Evolutionary conservation across 2,888 invertebrate species (phyloP), one percentile per base, ranked within the genome.

Genomic region (Xestia xanthographa): DNA sequence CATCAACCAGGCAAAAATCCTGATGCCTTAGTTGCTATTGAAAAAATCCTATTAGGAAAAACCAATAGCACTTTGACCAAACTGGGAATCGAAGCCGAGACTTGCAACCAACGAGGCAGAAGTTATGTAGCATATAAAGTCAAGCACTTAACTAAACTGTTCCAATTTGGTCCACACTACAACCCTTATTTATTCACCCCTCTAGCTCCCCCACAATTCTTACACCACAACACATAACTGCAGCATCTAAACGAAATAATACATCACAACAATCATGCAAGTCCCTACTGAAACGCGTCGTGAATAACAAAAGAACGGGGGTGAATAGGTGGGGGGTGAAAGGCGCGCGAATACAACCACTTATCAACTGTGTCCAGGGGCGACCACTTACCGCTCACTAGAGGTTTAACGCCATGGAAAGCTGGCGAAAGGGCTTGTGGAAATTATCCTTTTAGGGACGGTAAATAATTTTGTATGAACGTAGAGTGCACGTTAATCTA

Each of bases 291-390:
- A 80, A 82, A 83, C 75, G 75, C 45, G 48, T 60, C n/a, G 34
- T n/a, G 76, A 75, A 78, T 80, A 86, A 85, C 86, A 87, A 86
- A 77, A 86, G 76, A 66, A 73, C 70, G 50, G 66, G 58, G 73
- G 45, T 76, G 26, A 41, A 41, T 20, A 71, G 50, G 45, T 29
- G 45, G 60, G 50, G 75, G 50, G 50, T n/a, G 68, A 68, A 86
- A 82, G 72, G 86, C 79, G 79, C 78, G 75, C 79, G 82, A 86
- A 84, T 82, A 86, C 84, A 82, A 86, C 80, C 84, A 91, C 89
- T 92, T 92, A 92, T 92, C 92, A 89, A 89, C 86, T 77, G 84
- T 86, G 90, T 79, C 89, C 92, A 91, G 90, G 53, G 79, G 63
- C 71, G 78, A 77, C 82, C 82, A 79, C 84, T 85, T 84, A 76